Percentiles rank a stretch among this genome's conserved stretches.
These are phyloP conservation scores for Parascotia fuliginaria DNA, from an alignment of 2,888 invertebrate genomes.

Conservation along the genomic window DNA sequence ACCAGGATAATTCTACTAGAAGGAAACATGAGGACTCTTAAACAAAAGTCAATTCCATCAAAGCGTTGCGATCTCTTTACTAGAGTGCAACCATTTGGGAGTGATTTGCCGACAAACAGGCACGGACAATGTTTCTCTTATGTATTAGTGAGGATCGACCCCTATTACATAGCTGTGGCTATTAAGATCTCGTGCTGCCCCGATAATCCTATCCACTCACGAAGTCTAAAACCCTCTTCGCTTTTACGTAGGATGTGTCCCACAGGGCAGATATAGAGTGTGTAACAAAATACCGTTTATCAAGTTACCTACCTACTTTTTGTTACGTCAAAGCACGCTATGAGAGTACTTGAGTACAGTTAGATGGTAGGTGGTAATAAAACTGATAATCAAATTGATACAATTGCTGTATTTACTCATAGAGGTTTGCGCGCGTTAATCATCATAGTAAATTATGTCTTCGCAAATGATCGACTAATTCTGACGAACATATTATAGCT, in stretches of 20 bases:
- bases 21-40: slow-evolving; percentile 11
- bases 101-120: slow-evolving; percentile 32
- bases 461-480: too few relatives aligned
- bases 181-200: slow-evolving; percentile 45
- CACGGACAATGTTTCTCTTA: slow-evolving; percentile 34
- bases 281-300: slow-evolving; percentile 39
- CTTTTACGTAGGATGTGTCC: slow-evolving; percentile 44
- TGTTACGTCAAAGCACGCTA: not conserved
- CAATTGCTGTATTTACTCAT: too few relatives aligned
- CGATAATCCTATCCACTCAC: slow-evolving; percentile 46
- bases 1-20: not conserved
- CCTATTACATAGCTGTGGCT: slow-evolving; percentile 42
- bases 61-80: slow-evolving; percentile 22
- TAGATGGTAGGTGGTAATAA: too few relatives aligned
- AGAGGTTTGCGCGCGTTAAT: too few relatives aligned
- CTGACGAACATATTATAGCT: too few relatives aligned
- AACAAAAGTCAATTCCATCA: slow-evolving; percentile 25
- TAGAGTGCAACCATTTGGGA: slow-evolving; percentile 29
- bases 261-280: slow-evolving; percentile 36
- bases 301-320: slow-evolving; percentile 26
- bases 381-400: too few relatives aligned
- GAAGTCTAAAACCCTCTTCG: slow-evolving; percentile 39
- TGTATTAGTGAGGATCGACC: slow-evolving; percentile 39
- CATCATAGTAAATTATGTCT: too few relatives aligned
- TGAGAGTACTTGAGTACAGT: not conserved